Base-by-base conservation (phyloP, 92 coral and sea anemone genomes). In the Zoanthus sansibaricus region DNA sequence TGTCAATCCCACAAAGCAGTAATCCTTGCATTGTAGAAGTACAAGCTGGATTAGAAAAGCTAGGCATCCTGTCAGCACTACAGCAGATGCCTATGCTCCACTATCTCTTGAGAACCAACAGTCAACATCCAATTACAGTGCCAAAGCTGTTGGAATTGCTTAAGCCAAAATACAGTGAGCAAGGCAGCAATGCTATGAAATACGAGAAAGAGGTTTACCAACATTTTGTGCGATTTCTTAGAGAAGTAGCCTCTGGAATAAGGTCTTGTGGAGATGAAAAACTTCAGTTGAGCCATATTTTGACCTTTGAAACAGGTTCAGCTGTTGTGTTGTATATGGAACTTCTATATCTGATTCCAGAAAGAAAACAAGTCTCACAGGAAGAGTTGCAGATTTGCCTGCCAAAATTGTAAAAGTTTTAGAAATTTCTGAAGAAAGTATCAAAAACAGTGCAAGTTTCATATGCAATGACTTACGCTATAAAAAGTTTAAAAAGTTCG, bases 331-430 rank as follows among this genome's bases (percentile, higher is more conserved):
- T 25, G 25, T 25, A 25, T 86, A 84, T 25, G 25, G 25, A 25
- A 25, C 25, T 25, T 25, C 25, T 25, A 25, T 25, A 25, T 25
- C 25, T 25, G 25, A 25, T 25, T 86, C 89, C 20, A 48, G 89
- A 31, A 67, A 51, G 69, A 48, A 69, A 69, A 86, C 76, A 12
- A 77, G 30, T 5, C 58, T 86, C 17, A 86, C 70, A n/a, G 89
- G 83, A 86, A 86, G 78, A 32, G 88, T 86, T 9, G 20, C 21
- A 18, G 88, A 86, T 61, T n/a, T 86, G 58, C 67, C n/a, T 46
- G 59, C 44, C 13, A 49, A 84, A 31, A 64, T 77, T 30, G 48
- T 11, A 52, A 44, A 18, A 10, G 37, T 59, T 7, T 74, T 85
- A 79, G 71, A 75, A 47, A 37, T 85, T 46, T 69, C 74, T 69